These are phyloP conservation scores for Corythoichthys haematopterus DNA, from an alignment of 2,113 vertebrate species.

Conservation along the genomic window DNA sequence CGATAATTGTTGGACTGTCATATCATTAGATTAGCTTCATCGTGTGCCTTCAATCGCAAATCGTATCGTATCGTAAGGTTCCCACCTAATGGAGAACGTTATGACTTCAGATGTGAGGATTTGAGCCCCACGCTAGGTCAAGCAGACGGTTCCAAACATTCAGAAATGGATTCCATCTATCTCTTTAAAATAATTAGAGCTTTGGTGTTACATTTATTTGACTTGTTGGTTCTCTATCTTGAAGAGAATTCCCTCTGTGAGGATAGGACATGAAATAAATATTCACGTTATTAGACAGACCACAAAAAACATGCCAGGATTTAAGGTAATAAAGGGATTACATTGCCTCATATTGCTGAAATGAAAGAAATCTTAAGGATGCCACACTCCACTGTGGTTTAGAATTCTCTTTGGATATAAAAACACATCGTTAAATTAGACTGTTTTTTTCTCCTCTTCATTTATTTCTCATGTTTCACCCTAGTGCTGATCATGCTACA, in stretches of 20 bases:
- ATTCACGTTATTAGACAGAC: slow-evolving; percentile 1
- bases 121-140: background rate
- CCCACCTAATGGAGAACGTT: background rate
- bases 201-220: background rate
- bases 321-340: slow-evolving; percentile 21
- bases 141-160: background rate
- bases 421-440: slow-evolving; percentile 18
- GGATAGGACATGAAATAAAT: background rate
- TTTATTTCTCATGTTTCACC: slow-evolving; percentile 36
- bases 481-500: slow-evolving; percentile 44
- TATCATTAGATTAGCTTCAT: no score
- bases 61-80: no score
- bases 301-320: slow-evolving; percentile 15
- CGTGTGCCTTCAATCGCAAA: no score
- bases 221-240: background rate
- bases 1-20: no score
- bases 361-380: slow-evolving; percentile 5
- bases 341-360: background rate
- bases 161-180: background rate
- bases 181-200: background rate
- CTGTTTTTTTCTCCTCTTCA: slow-evolving; percentile 12
- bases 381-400: background rate
- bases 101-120: background rate
- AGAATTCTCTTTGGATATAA: slow-evolving; percentile 1
- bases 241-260: background rate